Conservation (phyloP, 2,113 vertebrate species). For the Seriola dumerili region DNA sequence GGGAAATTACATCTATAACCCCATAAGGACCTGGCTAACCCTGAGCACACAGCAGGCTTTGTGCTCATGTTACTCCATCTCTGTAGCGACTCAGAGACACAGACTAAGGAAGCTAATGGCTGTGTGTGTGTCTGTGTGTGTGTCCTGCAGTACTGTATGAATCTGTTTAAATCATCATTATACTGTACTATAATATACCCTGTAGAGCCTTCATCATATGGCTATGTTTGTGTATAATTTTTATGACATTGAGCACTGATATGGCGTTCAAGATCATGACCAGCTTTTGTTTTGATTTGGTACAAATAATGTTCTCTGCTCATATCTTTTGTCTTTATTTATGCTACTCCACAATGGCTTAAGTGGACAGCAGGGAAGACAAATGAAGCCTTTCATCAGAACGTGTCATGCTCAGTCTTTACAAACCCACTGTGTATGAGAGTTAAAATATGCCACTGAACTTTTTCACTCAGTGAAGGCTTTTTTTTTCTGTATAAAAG, state of each 20-base stretch:
- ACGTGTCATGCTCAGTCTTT: neutral
- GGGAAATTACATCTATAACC: slow-evolving; percentile 71
- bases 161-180: slow-evolving; percentile 15
- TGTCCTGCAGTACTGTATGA: slow-evolving; percentile 10
- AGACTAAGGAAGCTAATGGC: slow-evolving; percentile 44
- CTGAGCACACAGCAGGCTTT: slow-evolving; percentile 67
- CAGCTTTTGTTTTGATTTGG: neutral
- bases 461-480: neutral
- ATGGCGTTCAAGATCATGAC: neutral
- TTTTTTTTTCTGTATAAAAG: neutral
- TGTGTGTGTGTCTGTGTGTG: slow-evolving; percentile 30
- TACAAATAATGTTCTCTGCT: neutral
- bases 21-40: slow-evolving; percentile 51
- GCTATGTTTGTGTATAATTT: neutral
- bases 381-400: neutral
- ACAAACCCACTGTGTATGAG: neutral
- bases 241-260: neutral
- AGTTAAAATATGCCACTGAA: neutral
- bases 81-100: slow-evolving; percentile 42
- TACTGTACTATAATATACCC: neutral
- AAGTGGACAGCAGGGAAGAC: neutral
- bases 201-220: neutral
- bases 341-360: neutral
- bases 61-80: slow-evolving; percentile 57
- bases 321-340: neutral